Percentiles rank a stretch among this genome's conserved stretches.
Evolutionary conservation across 2,888 invertebrate genomes (phyloP).

Genomic region (Limnephilus auricula): DNA sequence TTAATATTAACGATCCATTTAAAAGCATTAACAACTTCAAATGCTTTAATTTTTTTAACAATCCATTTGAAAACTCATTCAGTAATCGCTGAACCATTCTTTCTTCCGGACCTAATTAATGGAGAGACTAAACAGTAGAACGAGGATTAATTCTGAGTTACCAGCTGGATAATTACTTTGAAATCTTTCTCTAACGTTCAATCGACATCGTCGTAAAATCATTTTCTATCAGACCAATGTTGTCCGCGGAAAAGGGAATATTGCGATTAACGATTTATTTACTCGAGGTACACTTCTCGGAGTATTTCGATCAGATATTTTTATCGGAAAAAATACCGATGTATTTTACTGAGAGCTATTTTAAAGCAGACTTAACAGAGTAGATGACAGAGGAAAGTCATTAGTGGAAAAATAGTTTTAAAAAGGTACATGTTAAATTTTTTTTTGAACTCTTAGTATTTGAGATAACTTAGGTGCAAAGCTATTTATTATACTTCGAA

Average conservation of each 20-base stretch:
- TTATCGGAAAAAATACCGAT: background rate
- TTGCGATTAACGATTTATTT: constrained; percentile 18
- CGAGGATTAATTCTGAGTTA: constrained; percentile 44
- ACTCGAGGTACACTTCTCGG: background rate
- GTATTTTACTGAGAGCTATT: background rate
- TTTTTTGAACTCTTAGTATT: too few species aligned
- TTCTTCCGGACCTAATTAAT: constrained; percentile 48
- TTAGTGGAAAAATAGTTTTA: background rate
- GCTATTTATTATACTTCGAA: background rate
- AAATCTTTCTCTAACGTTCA: constrained; percentile 26
- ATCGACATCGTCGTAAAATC: constrained; percentile 32
- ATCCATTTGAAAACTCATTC: background rate
- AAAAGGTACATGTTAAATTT: background rate
- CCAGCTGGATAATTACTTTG: constrained; percentile 48
- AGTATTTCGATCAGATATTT: background rate
- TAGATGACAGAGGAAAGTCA: background rate
- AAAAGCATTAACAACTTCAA: background rate
- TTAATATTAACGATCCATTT: background rate
- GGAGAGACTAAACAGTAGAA: constrained; percentile 48
- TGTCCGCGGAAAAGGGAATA: background rate
- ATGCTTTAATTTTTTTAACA: too few species aligned
- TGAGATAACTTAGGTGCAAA: too few species aligned
- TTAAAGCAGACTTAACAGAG: background rate
- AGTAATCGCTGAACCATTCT: background rate
- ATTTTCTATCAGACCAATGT: constrained; percentile 25